These are phyloP conservation scores for Oxyteleia sp. DNA, from an alignment of 2,888 invertebrate genomes.

Conservation along the genomic window DNA sequence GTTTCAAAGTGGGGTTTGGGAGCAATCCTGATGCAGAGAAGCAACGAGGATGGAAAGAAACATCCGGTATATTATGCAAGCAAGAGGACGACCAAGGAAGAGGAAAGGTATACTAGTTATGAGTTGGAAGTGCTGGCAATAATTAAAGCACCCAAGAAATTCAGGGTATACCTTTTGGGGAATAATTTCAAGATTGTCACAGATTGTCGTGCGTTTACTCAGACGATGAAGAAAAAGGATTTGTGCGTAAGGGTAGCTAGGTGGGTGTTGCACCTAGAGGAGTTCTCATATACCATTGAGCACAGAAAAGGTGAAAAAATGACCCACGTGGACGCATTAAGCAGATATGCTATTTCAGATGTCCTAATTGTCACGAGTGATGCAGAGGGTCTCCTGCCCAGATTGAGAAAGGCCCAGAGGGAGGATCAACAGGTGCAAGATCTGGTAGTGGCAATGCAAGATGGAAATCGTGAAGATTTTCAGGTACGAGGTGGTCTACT, in stretches of 20 bases:
- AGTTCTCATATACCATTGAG: slow-evolving; percentile 51
- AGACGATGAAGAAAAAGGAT: background rate
- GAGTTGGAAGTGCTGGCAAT: slow-evolving; percentile 77
- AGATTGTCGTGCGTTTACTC: background rate
- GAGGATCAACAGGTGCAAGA: slow-evolving; percentile 36
- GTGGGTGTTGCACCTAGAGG: slow-evolving; percentile 73
- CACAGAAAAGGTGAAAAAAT: slow-evolving; percentile 38
- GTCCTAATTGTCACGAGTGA: no score
- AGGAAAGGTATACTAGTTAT: slow-evolving; percentile 76
- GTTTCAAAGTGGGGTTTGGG: slow-evolving; percentile 61
- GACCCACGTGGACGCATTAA: slow-evolving; percentile 72
- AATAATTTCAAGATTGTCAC: background rate
- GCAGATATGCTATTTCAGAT: slow-evolving; percentile 24
- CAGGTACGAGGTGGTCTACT: background rate
- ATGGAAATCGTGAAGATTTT: slow-evolving; percentile 71
- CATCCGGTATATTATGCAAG: slow-evolving; percentile 77
- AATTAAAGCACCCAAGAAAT: slow-evolving; percentile 75
- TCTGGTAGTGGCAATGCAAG: slow-evolving; percentile 9
- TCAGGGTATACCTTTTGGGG: slow-evolving; percentile 61
- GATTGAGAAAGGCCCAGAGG: slow-evolving; percentile 30
- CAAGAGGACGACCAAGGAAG: slow-evolving; percentile 71
- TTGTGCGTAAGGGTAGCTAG: background rate
- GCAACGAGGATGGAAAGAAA: slow-evolving; percentile 66
- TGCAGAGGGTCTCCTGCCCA: background rate
- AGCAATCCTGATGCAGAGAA: slow-evolving; percentile 72